phyloP scores from a whole-genome alignment of 2,888 invertebrate genomes.

The Caradrina clavipalpis region DNA sequence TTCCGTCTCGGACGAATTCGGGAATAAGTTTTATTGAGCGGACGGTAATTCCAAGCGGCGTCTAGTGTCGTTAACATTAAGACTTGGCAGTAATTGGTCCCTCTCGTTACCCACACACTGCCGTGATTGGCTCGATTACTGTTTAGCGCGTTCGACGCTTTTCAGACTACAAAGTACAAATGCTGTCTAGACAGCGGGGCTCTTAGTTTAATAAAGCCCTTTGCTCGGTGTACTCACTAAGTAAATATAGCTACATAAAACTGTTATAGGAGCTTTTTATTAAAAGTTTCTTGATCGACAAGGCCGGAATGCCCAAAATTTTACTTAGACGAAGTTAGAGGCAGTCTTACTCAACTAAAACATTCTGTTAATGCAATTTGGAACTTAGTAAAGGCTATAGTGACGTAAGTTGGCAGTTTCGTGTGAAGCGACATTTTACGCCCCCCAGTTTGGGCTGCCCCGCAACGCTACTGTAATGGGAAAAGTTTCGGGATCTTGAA shows the following conservation, averaged over 20 bases:
- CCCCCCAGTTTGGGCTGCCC: slow-evolving; percentile 63
- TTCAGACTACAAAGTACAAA: slow-evolving; percentile 48
- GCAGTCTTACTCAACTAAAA: slow-evolving; percentile 9
- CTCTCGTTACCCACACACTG: slow-evolving; percentile 57
- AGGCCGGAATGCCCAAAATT: slow-evolving; percentile 6
- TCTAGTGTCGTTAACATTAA: slow-evolving; percentile 57
- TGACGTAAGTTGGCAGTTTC: slow-evolving; percentile 41
- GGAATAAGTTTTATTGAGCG: slow-evolving; percentile 62
- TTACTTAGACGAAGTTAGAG: slow-evolving; percentile 1
- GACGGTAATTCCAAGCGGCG: slow-evolving; percentile 50
- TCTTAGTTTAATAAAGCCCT: slow-evolving; percentile 34
- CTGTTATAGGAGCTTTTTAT: not conserved
- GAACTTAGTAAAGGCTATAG: slow-evolving; percentile 21
- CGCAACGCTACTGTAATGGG: slow-evolving; percentile 70
- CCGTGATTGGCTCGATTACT: slow-evolving; percentile 69
- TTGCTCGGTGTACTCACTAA: slow-evolving; percentile 1
- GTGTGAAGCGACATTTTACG: slow-evolving; percentile 66
- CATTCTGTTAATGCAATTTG: slow-evolving; percentile 34
- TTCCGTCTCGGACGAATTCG: slow-evolving; percentile 54
- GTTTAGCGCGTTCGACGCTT: slow-evolving; percentile 53
- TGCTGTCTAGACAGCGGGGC: slow-evolving; percentile 56
- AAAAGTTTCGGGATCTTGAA: slow-evolving; percentile 74
- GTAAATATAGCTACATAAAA: not conserved
- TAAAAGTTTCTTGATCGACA: not conserved
- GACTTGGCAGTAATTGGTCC: slow-evolving; percentile 62